Evolutionary conservation across 1,140 invertebrate genomes (phyloP), one percentile per base, ranked within the genome.

Genomic region (Cecropterus lyciades): DNA sequence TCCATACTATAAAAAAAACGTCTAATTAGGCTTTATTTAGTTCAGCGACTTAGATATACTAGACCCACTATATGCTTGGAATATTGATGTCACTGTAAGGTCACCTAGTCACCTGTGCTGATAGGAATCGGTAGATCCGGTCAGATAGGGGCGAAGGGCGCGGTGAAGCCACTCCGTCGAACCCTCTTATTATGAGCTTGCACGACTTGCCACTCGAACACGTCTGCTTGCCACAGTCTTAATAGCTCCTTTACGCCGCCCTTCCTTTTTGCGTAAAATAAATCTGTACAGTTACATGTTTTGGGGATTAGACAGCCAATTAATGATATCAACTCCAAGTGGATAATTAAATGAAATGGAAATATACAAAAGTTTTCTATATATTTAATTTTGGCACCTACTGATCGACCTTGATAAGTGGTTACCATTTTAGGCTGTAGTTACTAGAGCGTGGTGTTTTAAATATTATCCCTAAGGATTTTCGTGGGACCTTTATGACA

Each of bases 131-230:
- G 37, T 49, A 56, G 57, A 70, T 59, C 11, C 51, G 51, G 64
- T 67, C 49, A 68, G 62, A 69, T 65, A 70, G 45, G 15, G 33
- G 43, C 33, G 60, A 56, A 65, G 52, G 57, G 59, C 48, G 46
- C 46, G 65, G 20, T 27, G 63, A 27, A 56, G 57, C n/a, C 51
- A 42, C 53, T 68, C 63, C 51, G 57, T 14, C 45, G 60, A 68
- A 43, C 69, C 62, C 66, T 65, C 74, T 80, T 77, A 77, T 80
- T 80, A 80, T 80, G 77, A 69, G 63, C 63, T 55, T 33, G 69
- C 74, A 80, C 77, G 77, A 30, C 65, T 64, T 40, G 68, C 68
- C 49, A 73, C 77, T 80, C 69, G 70, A 75, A 77, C 77, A 80
- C 77, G 77, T 77, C 66, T 69, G 70, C 67, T 71, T 68, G 55